These are phyloP conservation scores for Phrynocephalus guinanensis DNA, from an alignment of 2,797 vertebrate genomes.

Conservation along the genomic window DNA sequence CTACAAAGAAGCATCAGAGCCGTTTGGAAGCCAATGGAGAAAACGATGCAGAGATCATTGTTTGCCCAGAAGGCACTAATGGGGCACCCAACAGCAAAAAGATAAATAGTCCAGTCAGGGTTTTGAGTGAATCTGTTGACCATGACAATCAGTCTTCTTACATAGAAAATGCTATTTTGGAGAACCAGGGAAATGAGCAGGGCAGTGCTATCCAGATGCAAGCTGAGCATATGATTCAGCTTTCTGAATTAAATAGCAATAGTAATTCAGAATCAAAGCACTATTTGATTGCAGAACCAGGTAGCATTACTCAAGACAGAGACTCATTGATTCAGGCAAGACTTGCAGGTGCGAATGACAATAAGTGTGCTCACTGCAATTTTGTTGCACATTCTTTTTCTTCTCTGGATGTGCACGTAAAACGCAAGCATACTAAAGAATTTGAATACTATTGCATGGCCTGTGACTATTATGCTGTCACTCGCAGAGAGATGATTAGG, in stretches of 20 bases:
- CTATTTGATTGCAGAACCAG: slow-evolving; percentile 47
- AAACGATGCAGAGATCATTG: slow-evolving; percentile 71
- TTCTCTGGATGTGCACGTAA: slow-evolving; percentile 91
- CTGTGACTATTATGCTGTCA: slow-evolving; percentile 94
- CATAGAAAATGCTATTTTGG: slow-evolving; percentile 44
- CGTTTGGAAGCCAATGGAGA: slow-evolving; percentile 78
- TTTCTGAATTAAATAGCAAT: slow-evolving; percentile 51
- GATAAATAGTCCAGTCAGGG: slow-evolving; percentile 6
- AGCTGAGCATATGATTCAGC: slow-evolving; percentile 44
- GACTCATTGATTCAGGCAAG: no score
- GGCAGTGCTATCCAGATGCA: slow-evolving; percentile 49
- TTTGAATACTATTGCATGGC: slow-evolving; percentile 96
- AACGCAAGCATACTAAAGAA: slow-evolving; percentile 91
- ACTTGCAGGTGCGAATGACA: slow-evolving; percentile 47
- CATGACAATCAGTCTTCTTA: slow-evolving; percentile 45
- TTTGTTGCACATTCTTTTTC: slow-evolving; percentile 89
- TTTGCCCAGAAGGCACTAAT: slow-evolving; percentile 72
- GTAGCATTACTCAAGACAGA: slow-evolving; percentile 41
- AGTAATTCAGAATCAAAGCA: slow-evolving; percentile 54
- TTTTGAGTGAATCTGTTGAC: slow-evolving; percentile 52
- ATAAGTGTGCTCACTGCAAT: slow-evolving; percentile 86
- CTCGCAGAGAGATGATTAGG: slow-evolving; percentile 91
- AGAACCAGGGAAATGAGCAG: slow-evolving; percentile 61
- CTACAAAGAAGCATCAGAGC: slow-evolving; percentile 93
- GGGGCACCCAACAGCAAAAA: slow-evolving; percentile 69